Base-by-base conservation (phyloP, 2,797 vertebrate genomes). In the Tenualosa thibaudeaui region DNA sequence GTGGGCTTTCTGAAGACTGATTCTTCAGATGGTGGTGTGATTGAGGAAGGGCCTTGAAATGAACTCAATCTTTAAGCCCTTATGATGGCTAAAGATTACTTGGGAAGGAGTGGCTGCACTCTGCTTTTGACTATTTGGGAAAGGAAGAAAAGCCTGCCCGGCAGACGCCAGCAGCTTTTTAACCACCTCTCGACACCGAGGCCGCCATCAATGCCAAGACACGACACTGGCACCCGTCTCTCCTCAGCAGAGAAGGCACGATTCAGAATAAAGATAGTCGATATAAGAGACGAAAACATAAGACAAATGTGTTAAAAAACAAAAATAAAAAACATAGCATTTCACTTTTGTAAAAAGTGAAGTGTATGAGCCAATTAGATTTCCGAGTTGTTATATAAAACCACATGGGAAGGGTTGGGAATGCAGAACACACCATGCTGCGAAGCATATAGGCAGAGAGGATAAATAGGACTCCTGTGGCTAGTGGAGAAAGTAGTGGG, bases 371-470 rank as follows among this genome's bases (percentile, higher is more conserved):
- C 88, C 86, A 92, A 90, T 93, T 91, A 92, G 90, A 92, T 94
- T 88, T 92, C 93, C 94, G 91, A 87, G 85, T 92, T 93, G 89
- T 90, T 81, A 82, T 89, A 91, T 89, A 91, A 90, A 93, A 87
- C 91, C 51, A 58, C 92, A 89, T 89, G 89, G 89, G 92, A 91
- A 92, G 88, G 89, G 90, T 86, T 84, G 85, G 83, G 87, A 92
- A 93, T 93, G 90, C 90, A 90, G 92, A 92, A 91, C 83, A 87
- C 90, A 89, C 88, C 91, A 91, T 75, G 86, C 90, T 91, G 91
- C 90, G 91, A 92, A 92, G 90, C 91, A 91, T 93, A 86, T 91
- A 89, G 89, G 91, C 54, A 81, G 87, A 88, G 68, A 78, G 40
- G 71, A 46, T 78, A 78, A 43, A 43, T 78, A 22, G 71, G 40